phyloP scores from a whole-genome alignment of 2,888 invertebrate genomes.

The Lithodes maja region DNA sequence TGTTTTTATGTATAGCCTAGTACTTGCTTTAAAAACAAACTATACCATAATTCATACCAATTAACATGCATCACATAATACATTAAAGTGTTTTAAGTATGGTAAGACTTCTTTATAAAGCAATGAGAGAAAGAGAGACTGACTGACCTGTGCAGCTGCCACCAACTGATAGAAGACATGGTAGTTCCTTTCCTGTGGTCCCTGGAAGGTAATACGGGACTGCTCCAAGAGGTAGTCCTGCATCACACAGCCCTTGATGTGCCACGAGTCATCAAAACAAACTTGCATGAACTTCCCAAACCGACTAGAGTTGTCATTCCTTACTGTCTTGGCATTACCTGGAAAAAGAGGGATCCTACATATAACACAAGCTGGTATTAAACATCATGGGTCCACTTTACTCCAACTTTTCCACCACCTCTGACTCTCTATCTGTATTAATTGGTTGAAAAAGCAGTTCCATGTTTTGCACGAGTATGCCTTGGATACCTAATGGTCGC shows the following conservation, averaged over 20 bases:
- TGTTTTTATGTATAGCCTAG: too few relatives aligned
- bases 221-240: constrained; percentile 93
- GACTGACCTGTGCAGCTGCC: constrained; percentile 80
- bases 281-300: constrained; percentile 98
- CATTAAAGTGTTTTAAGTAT: background rate
- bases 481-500: too few relatives aligned
- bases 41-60: too few relatives aligned
- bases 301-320: constrained; percentile 94
- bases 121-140: too few relatives aligned
- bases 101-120: background rate
- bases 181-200: constrained; percentile 90
- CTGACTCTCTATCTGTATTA: too few relatives aligned
- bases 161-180: constrained; percentile 94
- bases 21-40: too few relatives aligned
- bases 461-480: too few relatives aligned
- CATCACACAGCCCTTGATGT: constrained; percentile 93
- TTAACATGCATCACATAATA: background rate
- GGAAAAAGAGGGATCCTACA: constrained; percentile 71
- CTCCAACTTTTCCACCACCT: too few relatives aligned
- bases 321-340: constrained; percentile 95
- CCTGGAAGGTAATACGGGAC: constrained; percentile 92
- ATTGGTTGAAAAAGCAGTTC: too few relatives aligned
- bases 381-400: too few relatives aligned
- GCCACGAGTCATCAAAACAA: constrained; percentile 90
- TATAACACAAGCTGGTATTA: too few relatives aligned